Base-by-base conservation (phyloP, 30 jellyfish, hydroid and myxozoan genomes). In the Pseudorhiza aurosa region DNA sequence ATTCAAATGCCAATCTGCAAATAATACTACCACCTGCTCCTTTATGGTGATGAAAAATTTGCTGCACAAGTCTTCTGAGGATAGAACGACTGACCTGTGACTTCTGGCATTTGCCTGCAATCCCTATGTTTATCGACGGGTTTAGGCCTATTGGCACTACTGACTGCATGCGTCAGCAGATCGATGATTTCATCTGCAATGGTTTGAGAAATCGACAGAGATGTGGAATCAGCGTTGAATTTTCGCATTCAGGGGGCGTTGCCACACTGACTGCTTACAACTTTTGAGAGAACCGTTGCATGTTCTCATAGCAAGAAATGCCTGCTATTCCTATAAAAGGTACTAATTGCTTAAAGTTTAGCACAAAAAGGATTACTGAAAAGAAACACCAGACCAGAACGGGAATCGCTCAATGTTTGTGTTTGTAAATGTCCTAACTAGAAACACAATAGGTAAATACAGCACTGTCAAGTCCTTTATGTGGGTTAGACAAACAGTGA, bases 361-460 rank as follows among this genome's bases (percentile, higher is more conserved):
- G 8, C 36, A 53, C 67, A 53, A 53, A 47, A 53, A 10, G n/a
- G 9, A 4, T 9, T 8, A 1, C 19, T 53, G 67, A 53, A 53
- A 53, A 53, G 67, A 53, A 53, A 53, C 67, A 53, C 17, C 36
- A 14, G 24, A 12, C n/a, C 67, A 53, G 35, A 53, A 53, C 67
- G 67, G 4, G 67, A 53, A 15, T 14, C 19, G 6, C 24, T 53
- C 5, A 53, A 21, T 53, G 36, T 53, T 53, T 53, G 67, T 53
- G 37, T 53, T 18, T n/a, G 37, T 2, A 53, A 53, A 53, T 53
- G 24, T 33, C 67, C 6, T 53, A 21, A n/a, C 37, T 53, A 22
- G 35, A n/a, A 22, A 21, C 5, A 53, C 67, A 53, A 53, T 7
- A 53, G 33, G 12, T 33, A 53, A n/a, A 46, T 19, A 5, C 62